Percentiles rank a stretch among this genome's conserved stretches.
These are phyloP conservation scores for Caenorhabditis brenneri DNA, from an alignment of 1,140 invertebrate species.

Conservation along the genomic window DNA sequence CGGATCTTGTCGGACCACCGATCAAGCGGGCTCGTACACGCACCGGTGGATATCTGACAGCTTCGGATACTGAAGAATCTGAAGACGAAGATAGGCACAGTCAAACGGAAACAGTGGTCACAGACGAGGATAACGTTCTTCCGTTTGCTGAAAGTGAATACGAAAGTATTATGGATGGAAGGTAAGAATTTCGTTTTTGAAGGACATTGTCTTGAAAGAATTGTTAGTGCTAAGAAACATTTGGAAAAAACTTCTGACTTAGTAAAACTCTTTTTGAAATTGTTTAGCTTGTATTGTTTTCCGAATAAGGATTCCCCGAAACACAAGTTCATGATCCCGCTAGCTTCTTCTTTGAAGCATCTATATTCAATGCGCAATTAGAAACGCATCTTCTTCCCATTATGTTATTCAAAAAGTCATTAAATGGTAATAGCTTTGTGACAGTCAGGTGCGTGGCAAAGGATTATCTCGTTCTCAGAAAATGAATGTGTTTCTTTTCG, in stretches of 20 bases:
- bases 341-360: neutral
- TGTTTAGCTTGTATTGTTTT: too few species aligned
- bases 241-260: too few species aligned
- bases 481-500: constrained; percentile 35
- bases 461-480: constrained; percentile 32
- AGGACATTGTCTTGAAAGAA: too few species aligned
- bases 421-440: constrained; percentile 21
- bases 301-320: too few species aligned
- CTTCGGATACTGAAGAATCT: neutral
- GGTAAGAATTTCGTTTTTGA: neutral
- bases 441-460: constrained; percentile 22
- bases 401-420: constrained; percentile 31
- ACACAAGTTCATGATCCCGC: neutral
- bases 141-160: constrained; percentile 53
- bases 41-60: neutral
- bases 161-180: constrained; percentile 55
- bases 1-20: constrained; percentile 42
- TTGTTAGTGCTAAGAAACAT: too few species aligned
- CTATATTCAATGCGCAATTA: constrained; percentile 1
- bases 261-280: too few species aligned
- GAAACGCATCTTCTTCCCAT: constrained; percentile 29
- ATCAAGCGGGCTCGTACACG: constrained; percentile 29
- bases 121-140: constrained; percentile 29
- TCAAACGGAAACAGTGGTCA: constrained; percentile 24
- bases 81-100: constrained; percentile 45